Evolutionary conservation across 2,797 vertebrate genomes (phyloP).

Genomic region (Sebastes vulpes): DNA sequence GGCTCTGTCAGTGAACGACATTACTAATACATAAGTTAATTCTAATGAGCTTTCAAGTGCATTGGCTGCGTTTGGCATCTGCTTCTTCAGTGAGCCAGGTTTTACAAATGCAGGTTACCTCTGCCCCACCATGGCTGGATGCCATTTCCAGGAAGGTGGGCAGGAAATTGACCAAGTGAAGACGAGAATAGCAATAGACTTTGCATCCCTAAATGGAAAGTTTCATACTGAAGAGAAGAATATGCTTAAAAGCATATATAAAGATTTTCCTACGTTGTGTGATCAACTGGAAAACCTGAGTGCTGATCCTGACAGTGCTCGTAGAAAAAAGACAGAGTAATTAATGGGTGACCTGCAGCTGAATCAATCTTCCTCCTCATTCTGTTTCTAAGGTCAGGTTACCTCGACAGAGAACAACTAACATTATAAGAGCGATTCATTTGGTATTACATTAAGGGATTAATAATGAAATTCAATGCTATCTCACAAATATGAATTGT

Average conservation of each 20-base stretch:
- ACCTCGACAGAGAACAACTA: not conserved
- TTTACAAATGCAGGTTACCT: not conserved
- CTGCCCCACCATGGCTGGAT: not conserved
- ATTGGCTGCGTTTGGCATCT: not conserved
- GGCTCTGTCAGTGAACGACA: not conserved
- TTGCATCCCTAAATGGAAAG: not conserved
- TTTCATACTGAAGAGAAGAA: not conserved
- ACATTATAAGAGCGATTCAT: not conserved
- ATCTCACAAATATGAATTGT: not conserved
- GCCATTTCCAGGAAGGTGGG: not conserved
- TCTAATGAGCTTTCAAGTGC: conserved; percentile 4
- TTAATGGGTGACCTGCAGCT: not conserved
- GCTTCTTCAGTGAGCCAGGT: not conserved
- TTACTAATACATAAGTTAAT: not conserved
- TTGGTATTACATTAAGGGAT: not conserved
- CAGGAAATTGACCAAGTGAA: not conserved
- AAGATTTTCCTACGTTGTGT: not conserved
- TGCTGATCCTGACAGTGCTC: not conserved
- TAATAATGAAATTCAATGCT: not conserved
- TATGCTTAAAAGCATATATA: not conserved
- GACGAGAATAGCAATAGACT: not conserved
- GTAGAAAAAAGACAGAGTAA: not conserved
- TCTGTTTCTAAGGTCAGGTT: not conserved
- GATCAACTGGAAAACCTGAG: not conserved
- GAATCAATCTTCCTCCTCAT: not conserved